These are phyloP conservation scores for Tretioscincus oriximinensis DNA, from an alignment of 2,113 vertebrate genomes.

Conservation along the genomic window DNA sequence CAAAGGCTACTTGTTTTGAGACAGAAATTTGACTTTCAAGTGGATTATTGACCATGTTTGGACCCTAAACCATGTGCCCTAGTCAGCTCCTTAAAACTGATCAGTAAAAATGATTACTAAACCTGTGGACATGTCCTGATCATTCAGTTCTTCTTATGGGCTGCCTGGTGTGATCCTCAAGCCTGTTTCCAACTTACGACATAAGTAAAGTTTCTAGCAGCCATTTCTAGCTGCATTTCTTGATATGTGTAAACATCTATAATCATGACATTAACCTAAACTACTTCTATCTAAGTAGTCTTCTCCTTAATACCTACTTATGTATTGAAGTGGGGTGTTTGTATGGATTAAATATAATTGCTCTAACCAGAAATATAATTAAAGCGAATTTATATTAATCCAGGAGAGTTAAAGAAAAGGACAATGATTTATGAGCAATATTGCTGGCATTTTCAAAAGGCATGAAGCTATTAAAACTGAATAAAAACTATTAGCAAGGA, in stretches of 20 bases:
- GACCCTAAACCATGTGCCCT: too few relatives aligned
- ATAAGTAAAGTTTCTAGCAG: neutral
- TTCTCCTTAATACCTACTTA: constrained; percentile 11
- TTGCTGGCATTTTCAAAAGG: constrained; percentile 68
- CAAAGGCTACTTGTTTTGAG: too few relatives aligned
- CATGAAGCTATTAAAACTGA: constrained; percentile 64
- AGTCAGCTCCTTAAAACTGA: too few relatives aligned
- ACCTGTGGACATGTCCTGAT: neutral
- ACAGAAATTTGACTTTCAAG: too few relatives aligned
- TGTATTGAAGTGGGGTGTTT: constrained; percentile 18
- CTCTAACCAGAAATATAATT: constrained; percentile 61
- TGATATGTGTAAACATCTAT: neutral
- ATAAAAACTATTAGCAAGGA: constrained; percentile 63
- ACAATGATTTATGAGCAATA: constrained; percentile 72
- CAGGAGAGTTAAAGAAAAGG: constrained; percentile 63
- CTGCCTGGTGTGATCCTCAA: neutral
- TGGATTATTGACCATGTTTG: too few relatives aligned
- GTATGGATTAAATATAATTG: constrained; percentile 51
- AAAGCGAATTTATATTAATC: constrained; percentile 71
- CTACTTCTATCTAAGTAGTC: constrained; percentile 15
- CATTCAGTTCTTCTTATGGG: neutral
- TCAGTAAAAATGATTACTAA: neutral
- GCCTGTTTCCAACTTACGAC: neutral
- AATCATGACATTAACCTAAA: constrained; percentile 13
- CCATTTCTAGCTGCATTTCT: neutral